These are phyloP conservation scores for Sapayoa aenigma DNA, from an alignment of 2,113 vertebrate species.

Conservation along the genomic window DNA sequence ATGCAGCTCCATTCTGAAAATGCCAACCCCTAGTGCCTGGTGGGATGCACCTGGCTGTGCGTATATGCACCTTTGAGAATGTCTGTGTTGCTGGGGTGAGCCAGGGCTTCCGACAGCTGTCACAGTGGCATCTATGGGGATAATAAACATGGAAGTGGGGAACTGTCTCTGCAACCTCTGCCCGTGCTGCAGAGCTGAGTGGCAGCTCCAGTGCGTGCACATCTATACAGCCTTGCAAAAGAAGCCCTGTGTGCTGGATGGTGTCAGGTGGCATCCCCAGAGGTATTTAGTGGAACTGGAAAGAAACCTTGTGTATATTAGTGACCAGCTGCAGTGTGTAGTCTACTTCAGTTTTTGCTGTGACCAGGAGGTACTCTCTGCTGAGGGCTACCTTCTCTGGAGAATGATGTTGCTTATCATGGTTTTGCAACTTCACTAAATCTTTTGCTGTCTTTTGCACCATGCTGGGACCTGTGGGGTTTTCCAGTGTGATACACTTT, in stretches of 20 bases:
- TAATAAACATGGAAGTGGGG: neutral
- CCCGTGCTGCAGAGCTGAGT: accelerated
- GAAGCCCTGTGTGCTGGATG: neutral
- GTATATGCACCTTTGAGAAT: neutral
- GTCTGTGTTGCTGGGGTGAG: neutral
- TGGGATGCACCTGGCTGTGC: neutral
- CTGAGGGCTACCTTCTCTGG: neutral
- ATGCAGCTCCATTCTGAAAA: neutral
- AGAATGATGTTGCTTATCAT: neutral
- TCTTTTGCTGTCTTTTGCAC: neutral
- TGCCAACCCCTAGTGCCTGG: neutral
- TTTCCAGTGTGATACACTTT: neutral
- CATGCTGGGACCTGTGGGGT: neutral
- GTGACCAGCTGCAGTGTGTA: neutral
- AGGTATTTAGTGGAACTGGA: neutral
- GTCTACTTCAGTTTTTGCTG: neutral
- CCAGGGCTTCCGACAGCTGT: accelerated
- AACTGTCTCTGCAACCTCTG: neutral
- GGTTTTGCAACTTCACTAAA: neutral
- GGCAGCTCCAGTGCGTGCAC: accelerated
- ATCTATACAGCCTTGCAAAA: neutral
- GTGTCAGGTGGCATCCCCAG: neutral
- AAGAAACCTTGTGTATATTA: neutral
- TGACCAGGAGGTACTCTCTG: neutral
- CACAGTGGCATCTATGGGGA: neutral